phyloP scores from a whole-genome alignment of 1,140 invertebrate genomes.

The Lepidurus couesii region DNA sequence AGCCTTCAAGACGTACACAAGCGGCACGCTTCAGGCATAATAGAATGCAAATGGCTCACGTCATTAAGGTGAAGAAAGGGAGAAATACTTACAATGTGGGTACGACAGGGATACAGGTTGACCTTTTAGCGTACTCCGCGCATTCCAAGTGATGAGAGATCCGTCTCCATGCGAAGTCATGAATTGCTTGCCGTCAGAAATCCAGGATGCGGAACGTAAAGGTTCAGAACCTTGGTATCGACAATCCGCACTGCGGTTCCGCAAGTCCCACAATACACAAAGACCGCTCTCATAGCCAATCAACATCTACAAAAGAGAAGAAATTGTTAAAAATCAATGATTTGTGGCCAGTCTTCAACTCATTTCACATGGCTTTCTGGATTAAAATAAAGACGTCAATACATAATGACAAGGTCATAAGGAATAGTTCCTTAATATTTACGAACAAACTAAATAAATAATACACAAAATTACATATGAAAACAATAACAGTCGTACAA shows the following conservation, averaged over 20 bases:
- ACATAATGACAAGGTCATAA: no score
- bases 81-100: constrained; percentile 72
- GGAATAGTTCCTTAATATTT: no score
- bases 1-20: no score
- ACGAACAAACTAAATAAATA: no score
- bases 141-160: constrained; percentile 84
- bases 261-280: constrained; percentile 93
- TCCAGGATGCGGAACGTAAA: constrained; percentile 85
- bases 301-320: constrained; percentile 63
- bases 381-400: no score
- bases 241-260: constrained; percentile 69
- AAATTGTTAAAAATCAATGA: not conserved
- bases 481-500: no score
- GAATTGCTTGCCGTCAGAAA: constrained; percentile 96
- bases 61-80: not conserved
- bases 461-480: no score
- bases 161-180: constrained; percentile 95
- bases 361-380: no score
- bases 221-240: constrained; percentile 71
- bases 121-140: constrained; percentile 61
- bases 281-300: constrained; percentile 94
- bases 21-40: no score
- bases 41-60: no score
- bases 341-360: not conserved
- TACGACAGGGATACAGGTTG: constrained; percentile 67